Conservation (phyloP, 2,888 invertebrate genomes). For the Pyralis farinalis region DNA sequence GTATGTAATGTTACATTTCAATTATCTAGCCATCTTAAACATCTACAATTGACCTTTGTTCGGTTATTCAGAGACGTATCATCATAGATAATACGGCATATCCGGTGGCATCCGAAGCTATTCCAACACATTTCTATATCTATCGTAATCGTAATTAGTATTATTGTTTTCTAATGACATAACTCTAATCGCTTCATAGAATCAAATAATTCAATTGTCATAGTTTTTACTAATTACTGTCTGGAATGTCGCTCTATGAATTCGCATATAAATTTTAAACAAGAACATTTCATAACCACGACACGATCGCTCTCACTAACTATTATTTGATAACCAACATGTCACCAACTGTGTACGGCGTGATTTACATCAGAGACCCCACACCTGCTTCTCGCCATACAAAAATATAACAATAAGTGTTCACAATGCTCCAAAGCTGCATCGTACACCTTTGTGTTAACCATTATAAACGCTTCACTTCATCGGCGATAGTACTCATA, state of each 20-base stretch:
- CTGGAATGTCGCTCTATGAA: too few relatives aligned
- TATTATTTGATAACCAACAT: not conserved
- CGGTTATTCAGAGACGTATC: not conserved
- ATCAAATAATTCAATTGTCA: constrained; percentile 2
- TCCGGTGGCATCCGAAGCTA: not conserved
- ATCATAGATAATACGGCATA: not conserved
- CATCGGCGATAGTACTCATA: too few relatives aligned
- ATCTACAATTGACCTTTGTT: not conserved
- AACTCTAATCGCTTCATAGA: not conserved
- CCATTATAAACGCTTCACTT: constrained; percentile 14
- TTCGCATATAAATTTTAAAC: not conserved
- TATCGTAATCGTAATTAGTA: constrained; percentile 1
- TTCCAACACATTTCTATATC: not conserved
- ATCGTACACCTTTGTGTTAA: constrained; percentile 4
- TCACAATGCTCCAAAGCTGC: not conserved
- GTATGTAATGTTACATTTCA: too few relatives aligned
- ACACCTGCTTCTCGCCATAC: constrained; percentile 3
- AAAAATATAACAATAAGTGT: constrained; percentile 3
- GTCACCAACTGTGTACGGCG: constrained; percentile 1
- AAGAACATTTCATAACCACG: too few relatives aligned
- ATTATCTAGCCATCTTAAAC: too few relatives aligned
- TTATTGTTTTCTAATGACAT: constrained; percentile 2
- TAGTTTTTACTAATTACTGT: not conserved
- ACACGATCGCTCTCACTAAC: too few relatives aligned
- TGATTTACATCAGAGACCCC: constrained; percentile 6